Evolutionary conservation across 2,113 vertebrate species (phyloP).

Genomic region (Spea multiplicata): DNA sequence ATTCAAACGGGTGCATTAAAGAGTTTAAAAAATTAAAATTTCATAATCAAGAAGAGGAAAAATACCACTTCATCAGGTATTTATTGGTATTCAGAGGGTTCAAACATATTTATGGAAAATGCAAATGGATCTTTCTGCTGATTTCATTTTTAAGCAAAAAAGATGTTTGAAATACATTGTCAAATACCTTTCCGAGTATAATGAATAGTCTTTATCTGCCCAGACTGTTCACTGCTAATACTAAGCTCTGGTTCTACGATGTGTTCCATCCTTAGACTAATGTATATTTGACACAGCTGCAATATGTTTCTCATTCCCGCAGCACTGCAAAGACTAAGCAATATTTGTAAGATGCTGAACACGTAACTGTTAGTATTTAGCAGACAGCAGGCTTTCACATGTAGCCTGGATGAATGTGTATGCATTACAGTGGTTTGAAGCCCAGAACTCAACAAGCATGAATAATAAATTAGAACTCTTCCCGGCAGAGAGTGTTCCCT

Average conservation of each 20-base stretch:
- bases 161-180: too few relatives aligned
- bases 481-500: slow-evolving; percentile 8
- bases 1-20: too few relatives aligned
- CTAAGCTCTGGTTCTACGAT: not conserved
- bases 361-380: slow-evolving; percentile 22
- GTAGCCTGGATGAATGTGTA: not conserved
- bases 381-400: slow-evolving; percentile 25
- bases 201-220: too few relatives aligned
- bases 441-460: slow-evolving; percentile 4
- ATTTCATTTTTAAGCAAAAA: too few relatives aligned
- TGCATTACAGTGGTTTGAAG: slow-evolving; percentile 18
- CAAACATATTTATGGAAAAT: too few relatives aligned
- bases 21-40: too few relatives aligned
- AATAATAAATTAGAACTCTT: slow-evolving; percentile 25
- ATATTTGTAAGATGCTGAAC: not conserved
- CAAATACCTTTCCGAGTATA: too few relatives aligned
- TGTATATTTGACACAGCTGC: slow-evolving; percentile 1
- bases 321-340: slow-evolving; percentile 1
- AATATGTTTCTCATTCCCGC: not conserved
- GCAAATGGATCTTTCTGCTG: too few relatives aligned
- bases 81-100: too few relatives aligned
- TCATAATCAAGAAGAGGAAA: too few relatives aligned
- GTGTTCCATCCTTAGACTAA: not conserved
- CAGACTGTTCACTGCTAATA: not conserved
- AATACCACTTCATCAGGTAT: too few relatives aligned